Percentiles rank a stretch among this genome's conserved stretches.
Conservation (phyloP, 2,797 vertebrate genomes). For the Crocidura indochinensis region DNA sequence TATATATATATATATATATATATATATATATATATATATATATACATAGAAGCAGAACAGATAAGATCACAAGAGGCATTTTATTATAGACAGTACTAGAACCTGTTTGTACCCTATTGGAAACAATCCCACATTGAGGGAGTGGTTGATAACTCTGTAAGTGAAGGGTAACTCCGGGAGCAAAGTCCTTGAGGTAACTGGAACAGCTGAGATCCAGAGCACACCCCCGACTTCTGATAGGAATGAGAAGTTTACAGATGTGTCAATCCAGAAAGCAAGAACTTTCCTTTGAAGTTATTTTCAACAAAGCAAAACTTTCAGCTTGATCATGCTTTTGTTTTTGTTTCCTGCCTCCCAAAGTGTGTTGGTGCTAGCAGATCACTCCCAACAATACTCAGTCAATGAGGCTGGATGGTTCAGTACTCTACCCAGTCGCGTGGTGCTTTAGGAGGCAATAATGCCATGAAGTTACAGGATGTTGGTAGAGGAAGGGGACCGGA, state of each 20-base stretch:
- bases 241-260: neutral
- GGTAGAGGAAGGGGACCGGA: no score
- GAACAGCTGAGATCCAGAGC: neutral
- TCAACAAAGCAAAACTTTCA: neutral
- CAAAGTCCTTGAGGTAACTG: constrained; percentile 16
- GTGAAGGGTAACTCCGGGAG: neutral
- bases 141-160: constrained; percentile 3
- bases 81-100: neutral
- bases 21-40: no score
- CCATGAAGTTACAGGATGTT: no score
- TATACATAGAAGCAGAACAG: no score
- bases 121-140: constrained; percentile 24
- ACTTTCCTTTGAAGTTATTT: constrained; percentile 8
- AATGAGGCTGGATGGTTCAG: no score
- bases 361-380: no score
- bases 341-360: no score
- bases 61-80: constrained; percentile 6
- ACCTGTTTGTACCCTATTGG: constrained; percentile 1
- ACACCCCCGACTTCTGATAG: neutral
- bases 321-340: no score
- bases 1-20: no score
- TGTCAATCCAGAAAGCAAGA: neutral
- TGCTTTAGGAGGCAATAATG: no score
- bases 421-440: no score
- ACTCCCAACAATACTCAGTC: no score